Percentiles rank a stretch among this genome's conserved stretches.
Evolutionary conservation across 2,888 invertebrate genomes (phyloP).

Genomic region (Exephanes ischioxanthus): DNA sequence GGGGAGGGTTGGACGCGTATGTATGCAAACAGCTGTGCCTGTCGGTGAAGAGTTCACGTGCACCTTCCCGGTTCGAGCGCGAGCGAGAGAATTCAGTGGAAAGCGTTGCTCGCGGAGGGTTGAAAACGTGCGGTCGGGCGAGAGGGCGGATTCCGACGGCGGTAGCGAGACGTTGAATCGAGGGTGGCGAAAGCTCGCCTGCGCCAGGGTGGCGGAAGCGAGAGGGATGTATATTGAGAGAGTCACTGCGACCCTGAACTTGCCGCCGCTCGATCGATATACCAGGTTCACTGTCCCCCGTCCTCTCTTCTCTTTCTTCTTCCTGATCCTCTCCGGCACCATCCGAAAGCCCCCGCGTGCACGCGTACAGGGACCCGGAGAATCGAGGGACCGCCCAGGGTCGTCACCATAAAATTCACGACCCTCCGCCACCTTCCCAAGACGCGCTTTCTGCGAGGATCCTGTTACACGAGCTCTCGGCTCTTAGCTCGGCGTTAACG

Average conservation of each 20-base stretch:
- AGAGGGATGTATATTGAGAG: constrained; percentile 40
- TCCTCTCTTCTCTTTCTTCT: constrained; percentile 53
- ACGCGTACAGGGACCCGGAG: constrained; percentile 40
- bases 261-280: constrained; percentile 78
- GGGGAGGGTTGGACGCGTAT: constrained; percentile 60
- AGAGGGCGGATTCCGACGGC: constrained; percentile 56
- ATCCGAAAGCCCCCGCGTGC: constrained; percentile 45
- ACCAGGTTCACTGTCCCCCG: constrained; percentile 81
- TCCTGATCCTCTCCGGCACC: constrained; percentile 54
- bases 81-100: constrained; percentile 67
- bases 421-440: constrained; percentile 66
- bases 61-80: constrained; percentile 34
- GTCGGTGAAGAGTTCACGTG: constrained; percentile 68
- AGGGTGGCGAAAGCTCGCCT: constrained; percentile 59
- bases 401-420: constrained; percentile 72
- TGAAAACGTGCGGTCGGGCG: constrained; percentile 60
- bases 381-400: constrained; percentile 42
- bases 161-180: constrained; percentile 40
- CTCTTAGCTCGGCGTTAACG: constrained; percentile 79
- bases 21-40: constrained; percentile 82
- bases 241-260: constrained; percentile 68
- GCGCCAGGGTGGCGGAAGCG: constrained; percentile 18
- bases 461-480: constrained; percentile 77
- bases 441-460: constrained; percentile 79
- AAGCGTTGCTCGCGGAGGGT: constrained; percentile 50